Percentiles rank a stretch among this genome's conserved stretches.
Evolutionary conservation across 1,140 invertebrate species (phyloP).

Genomic region (Gryon sp.): DNA sequence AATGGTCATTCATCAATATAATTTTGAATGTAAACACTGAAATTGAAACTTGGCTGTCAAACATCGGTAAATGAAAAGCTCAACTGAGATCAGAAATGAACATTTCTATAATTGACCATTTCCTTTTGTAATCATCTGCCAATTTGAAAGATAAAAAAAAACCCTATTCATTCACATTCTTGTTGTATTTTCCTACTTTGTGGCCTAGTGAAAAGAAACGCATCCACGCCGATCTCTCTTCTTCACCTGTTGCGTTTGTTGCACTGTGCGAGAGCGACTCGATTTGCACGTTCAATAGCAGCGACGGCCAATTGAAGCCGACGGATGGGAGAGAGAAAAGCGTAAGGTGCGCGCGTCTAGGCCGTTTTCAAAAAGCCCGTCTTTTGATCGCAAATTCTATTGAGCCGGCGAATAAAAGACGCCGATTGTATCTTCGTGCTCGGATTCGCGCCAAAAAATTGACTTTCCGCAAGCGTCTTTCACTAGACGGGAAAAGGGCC

Average conservation of each 20-base stretch:
- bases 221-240: slow-evolving; percentile 61
- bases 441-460: slow-evolving; percentile 67
- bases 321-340: slow-evolving; percentile 57
- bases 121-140: too few species aligned
- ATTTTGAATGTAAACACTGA: too few species aligned
- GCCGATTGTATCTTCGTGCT: slow-evolving; percentile 65
- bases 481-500: slow-evolving; percentile 37
- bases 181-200: slow-evolving; percentile 3
- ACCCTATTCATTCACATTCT: neutral
- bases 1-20: too few species aligned
- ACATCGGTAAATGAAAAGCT: too few species aligned
- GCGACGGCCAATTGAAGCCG: slow-evolving; percentile 61
- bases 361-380: slow-evolving; percentile 65
- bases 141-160: too few species aligned
- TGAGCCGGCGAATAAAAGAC: slow-evolving; percentile 61
- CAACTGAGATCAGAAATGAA: too few species aligned
- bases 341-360: slow-evolving; percentile 61
- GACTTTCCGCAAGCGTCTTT: slow-evolving; percentile 62
- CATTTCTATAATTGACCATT: too few species aligned
- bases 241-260: slow-evolving; percentile 66
- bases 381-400: slow-evolving; percentile 68
- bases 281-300: slow-evolving; percentile 70
- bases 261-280: slow-evolving; percentile 57
- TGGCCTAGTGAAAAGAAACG: slow-evolving; percentile 39
- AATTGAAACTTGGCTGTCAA: too few species aligned